These are phyloP conservation scores for Osmerus eperlanus DNA, from an alignment of 2,113 vertebrate genomes.

Conservation along the genomic window DNA sequence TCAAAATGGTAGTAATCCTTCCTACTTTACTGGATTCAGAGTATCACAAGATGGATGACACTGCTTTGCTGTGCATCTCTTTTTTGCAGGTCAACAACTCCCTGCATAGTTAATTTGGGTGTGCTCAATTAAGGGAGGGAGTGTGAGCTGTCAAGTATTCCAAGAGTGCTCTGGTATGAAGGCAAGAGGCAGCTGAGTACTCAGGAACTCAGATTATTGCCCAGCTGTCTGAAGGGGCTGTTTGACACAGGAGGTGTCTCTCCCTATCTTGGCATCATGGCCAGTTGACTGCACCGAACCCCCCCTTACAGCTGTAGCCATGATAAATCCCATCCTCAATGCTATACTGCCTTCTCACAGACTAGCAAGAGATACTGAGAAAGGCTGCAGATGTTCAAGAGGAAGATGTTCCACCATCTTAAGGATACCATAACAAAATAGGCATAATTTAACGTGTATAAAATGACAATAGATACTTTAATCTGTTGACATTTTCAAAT, in stretches of 20 bases:
- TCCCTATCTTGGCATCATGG: constrained; percentile 20
- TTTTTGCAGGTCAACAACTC: constrained; percentile 33
- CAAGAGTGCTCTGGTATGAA: constrained; percentile 41
- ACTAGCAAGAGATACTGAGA: neutral
- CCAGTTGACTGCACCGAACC: neutral
- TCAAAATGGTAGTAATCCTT: neutral
- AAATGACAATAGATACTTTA: no score
- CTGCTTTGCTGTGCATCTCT: no score
- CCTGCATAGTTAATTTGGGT: constrained; percentile 61
- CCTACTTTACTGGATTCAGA: no score
- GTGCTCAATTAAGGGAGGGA: constrained; percentile 50
- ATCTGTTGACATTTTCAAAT: no score
- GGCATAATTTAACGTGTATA: no score
- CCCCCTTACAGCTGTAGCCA: constrained; percentile 31
- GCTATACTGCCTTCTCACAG: neutral
- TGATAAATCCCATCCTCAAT: constrained; percentile 15
- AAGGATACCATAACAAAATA: no score
- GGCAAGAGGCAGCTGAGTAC: constrained; percentile 56
- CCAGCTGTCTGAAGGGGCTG: constrained; percentile 23
- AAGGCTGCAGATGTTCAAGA: no score
- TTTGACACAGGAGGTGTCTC: constrained; percentile 25
- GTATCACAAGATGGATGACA: no score
- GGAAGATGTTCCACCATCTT: no score
- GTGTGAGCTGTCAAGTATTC: constrained; percentile 27
- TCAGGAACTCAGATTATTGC: constrained; percentile 26